Percentiles rank a stretch among this genome's conserved stretches.
Conservation (phyloP, 2,797 vertebrate genomes). For the Gymnocypris eckloni region DNA sequence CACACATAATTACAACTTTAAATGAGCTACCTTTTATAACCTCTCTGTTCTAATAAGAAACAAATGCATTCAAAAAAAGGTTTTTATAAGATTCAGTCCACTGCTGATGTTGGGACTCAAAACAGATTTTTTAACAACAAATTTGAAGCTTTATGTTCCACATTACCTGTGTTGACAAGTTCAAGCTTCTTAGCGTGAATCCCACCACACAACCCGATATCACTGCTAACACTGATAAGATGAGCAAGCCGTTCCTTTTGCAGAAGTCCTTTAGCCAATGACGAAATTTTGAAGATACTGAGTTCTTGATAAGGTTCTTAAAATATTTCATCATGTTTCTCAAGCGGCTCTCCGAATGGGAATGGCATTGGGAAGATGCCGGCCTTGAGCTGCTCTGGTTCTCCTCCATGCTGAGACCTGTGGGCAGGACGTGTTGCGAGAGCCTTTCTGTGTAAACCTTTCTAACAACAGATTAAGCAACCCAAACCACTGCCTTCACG, state of each 20-base stretch:
- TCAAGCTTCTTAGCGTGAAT: constrained; percentile 78
- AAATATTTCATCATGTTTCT: constrained; percentile 72
- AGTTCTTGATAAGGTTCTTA: constrained; percentile 60
- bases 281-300: constrained; percentile 64
- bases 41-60: not conserved
- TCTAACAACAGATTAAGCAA: constrained; percentile 74
- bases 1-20: not conserved
- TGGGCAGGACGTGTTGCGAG: constrained; percentile 63
- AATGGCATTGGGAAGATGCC: constrained; percentile 32
- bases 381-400: constrained; percentile 21
- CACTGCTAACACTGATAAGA: constrained; percentile 85
- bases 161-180: constrained; percentile 85
- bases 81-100: not conserved
- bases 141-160: not conserved
- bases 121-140: not conserved
- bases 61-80: not conserved
- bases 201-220: constrained; percentile 83
- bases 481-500: constrained; percentile 55
- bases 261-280: constrained; percentile 77
- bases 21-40: not conserved
- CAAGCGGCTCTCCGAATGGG: not conserved
- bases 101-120: not conserved
- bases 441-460: constrained; percentile 63
- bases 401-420: constrained; percentile 57
- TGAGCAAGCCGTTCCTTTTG: constrained; percentile 84